phyloP scores from a whole-genome alignment of 1,140 invertebrate species.

The Delia radicum region DNA sequence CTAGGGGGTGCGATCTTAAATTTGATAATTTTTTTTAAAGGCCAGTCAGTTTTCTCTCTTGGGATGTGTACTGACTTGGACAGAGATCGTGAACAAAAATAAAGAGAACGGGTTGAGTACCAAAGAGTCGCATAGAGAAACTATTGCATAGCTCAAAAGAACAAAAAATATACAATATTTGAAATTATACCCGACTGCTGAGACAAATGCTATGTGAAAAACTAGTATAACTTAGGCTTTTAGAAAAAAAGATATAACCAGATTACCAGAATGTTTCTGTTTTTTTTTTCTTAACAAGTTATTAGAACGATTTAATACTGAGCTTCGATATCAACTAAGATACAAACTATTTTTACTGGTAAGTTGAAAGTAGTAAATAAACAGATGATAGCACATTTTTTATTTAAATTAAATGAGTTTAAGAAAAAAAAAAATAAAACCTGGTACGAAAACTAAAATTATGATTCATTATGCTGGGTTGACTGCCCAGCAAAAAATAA shows the following conservation, averaged over 20 bases:
- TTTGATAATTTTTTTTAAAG: too few species aligned
- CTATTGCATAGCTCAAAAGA: too few species aligned
- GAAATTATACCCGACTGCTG: too few species aligned
- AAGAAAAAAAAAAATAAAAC: background rate
- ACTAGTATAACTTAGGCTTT: background rate
- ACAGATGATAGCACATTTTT: background rate
- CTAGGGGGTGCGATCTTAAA: too few species aligned
- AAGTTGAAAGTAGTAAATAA: background rate
- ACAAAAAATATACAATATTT: too few species aligned
- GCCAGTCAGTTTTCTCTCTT: too few species aligned
- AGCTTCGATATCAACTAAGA: background rate
- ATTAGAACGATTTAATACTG: background rate
- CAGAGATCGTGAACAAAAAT: too few species aligned
- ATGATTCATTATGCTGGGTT: background rate
- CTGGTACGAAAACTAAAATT: background rate
- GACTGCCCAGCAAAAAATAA: too few species aligned
- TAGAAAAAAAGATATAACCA: background rate
- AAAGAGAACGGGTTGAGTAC: too few species aligned
- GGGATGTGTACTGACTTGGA: too few species aligned
- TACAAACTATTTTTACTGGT: background rate
- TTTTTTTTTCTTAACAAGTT: background rate
- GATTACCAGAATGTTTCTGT: background rate
- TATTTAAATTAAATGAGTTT: background rate
- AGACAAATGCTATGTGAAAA: too few species aligned
- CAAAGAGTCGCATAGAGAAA: too few species aligned